Conservation (phyloP, 2,113 vertebrate genomes). For the Sylvietta virens region DNA sequence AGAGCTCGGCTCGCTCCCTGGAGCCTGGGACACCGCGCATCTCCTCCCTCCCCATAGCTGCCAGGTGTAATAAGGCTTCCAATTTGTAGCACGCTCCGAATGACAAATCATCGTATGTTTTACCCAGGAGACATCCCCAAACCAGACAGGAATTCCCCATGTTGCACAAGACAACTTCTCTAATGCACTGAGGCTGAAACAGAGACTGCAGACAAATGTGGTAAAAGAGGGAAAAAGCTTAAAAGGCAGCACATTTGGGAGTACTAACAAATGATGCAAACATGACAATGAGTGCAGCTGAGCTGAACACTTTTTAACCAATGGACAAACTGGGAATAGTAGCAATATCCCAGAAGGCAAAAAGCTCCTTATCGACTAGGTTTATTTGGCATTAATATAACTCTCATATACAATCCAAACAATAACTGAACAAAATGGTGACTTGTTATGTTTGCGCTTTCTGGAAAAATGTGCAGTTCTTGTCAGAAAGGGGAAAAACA, state of each 20-base stretch:
- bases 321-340: not conserved
- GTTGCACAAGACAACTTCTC: not conserved
- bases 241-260: not conserved
- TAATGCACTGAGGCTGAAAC: not conserved
- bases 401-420: not conserved
- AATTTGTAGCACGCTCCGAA: not conserved
- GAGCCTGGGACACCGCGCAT: not conserved
- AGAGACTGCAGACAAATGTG: not conserved
- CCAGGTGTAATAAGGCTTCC: not conserved
- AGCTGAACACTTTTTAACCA: not conserved
- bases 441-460: not conserved
- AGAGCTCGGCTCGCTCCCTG: fast-evolving
- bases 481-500: not conserved
- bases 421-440: not conserved
- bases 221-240: not conserved
- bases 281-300: not conserved
- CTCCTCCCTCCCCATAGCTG: not conserved
- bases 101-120: not conserved
- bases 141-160: not conserved
- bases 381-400: not conserved
- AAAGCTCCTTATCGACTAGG: not conserved
- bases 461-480: not conserved
- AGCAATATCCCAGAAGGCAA: not conserved
- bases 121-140: not conserved
- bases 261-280: not conserved